Evolutionary conservation across 1,140 invertebrate genomes (phyloP), one percentile per base, ranked within the genome.

Genomic region (Panagrolaimus sp.): DNA sequence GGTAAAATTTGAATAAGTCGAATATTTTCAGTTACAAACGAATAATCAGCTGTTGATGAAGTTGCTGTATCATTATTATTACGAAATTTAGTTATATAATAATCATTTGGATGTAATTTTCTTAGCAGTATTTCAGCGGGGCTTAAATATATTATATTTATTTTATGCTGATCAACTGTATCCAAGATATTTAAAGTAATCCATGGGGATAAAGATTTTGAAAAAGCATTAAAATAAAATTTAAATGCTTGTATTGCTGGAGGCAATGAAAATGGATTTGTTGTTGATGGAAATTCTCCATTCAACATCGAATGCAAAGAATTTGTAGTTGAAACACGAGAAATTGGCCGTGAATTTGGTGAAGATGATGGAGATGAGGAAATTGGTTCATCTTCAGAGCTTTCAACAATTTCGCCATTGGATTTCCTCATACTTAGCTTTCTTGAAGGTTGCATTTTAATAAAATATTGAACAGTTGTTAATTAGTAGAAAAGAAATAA

Each of bases 341-440:
- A 57, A 23, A 57, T 57, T 16, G 20, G 20, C 20, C 51, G 20
- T 25, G 20, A 20, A 20, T 20, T 11, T 20, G 9, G 20, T 11
- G 51, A 20, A 5, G 13, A 11, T 20, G 27, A 57, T n/a, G 31
- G 31, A 38, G 31, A 38, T 4, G 31, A 38, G 7, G 31, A 38
- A 7, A 7, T 2, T 4, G n/a, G 20, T 11, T 57, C 51, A 57
- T 57, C 51, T 13, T 57, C 51, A 20, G 51, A 57, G 20, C 51
- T 57, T 20, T 57, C 51, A 11, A 57, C 20, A 20, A 57, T 27
- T 25, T 27, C 27, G 4, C 51, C 51, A 57, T 57, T 27, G 14
- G 51, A 57, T 57, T 57, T 57, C 9, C 51, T 14, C 51, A 57
- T 57, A 25, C 20, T 25, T 57, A 25, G 20, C n/a, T 57, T 57